Conservation (phyloP, 2,113 vertebrate species). For the Clarias magur region DNA sequence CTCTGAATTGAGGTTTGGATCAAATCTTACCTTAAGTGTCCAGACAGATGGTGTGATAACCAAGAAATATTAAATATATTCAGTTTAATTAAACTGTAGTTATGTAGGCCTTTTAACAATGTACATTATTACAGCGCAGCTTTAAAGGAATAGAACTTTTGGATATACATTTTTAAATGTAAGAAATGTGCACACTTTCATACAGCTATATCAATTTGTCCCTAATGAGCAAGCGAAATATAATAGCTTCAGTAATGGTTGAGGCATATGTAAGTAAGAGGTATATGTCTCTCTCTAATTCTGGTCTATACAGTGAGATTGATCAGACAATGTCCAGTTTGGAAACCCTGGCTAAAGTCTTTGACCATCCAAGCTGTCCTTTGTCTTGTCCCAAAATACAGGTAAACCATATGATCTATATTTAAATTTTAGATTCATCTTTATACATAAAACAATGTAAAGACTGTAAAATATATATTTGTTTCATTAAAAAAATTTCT, state of each 20-base stretch:
- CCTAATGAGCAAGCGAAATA: not conserved
- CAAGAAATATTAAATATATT: no score
- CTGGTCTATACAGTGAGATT: conserved; percentile 75
- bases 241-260: not conserved
- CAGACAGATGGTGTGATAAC: not conserved
- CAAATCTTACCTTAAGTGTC: not conserved
- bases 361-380: conserved; percentile 73
- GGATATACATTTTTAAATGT: no score
- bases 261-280: no score
- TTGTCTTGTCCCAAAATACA: conserved; percentile 66
- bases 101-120: no score
- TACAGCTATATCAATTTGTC: no score
- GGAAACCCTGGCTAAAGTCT: conserved; percentile 81
- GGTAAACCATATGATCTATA: conserved; percentile 61
- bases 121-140: no score
- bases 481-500: not conserved
- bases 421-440: not conserved
- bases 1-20: not conserved
- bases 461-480: not conserved
- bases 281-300: conserved; percentile 11
- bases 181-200: no score
- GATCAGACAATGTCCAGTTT: conserved; percentile 79
- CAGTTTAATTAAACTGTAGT: no score
- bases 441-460: not conserved
- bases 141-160: no score